phyloP scores from a whole-genome alignment of 1,140 invertebrate species.

The Temnothorax nylanderi region DNA sequence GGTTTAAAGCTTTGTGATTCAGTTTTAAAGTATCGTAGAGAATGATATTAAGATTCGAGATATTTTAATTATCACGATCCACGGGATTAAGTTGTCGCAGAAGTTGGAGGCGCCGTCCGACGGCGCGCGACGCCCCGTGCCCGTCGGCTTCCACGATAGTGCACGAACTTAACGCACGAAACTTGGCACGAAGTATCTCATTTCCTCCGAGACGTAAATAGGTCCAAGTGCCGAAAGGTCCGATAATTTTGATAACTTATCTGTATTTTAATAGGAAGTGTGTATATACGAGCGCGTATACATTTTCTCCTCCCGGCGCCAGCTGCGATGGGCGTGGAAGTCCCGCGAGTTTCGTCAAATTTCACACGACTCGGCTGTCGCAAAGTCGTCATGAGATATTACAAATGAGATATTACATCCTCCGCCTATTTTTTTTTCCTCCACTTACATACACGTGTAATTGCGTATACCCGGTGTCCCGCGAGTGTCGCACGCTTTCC shows the following conservation, averaged over 20 bases:
- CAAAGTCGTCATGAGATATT: background rate
- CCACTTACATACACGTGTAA: background rate
- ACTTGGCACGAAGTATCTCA: slow-evolving; percentile 9
- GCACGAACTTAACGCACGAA: background rate
- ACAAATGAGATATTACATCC: background rate
- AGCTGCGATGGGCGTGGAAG: slow-evolving; percentile 14
- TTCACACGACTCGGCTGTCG: background rate
- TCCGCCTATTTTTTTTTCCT: background rate
- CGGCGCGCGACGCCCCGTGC: slow-evolving; percentile 40
- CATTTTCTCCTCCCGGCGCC: background rate
- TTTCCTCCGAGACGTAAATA: background rate
- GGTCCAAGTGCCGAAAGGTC: background rate
- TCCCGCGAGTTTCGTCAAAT: slow-evolving; percentile 5
- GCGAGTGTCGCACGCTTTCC: background rate
- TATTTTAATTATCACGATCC: slow-evolving; percentile 10
- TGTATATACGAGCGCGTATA: background rate
- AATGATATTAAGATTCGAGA: background rate
- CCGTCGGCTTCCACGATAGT: slow-evolving; percentile 28
- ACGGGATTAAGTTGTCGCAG: background rate
- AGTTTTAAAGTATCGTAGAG: background rate
- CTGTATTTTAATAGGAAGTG: background rate
- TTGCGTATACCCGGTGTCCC: background rate
- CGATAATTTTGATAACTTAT: slow-evolving; percentile 37
- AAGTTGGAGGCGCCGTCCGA: background rate
- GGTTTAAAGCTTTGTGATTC: background rate